A percentile compares a stretch with the other conserved stretches of the same genome.
phyloP scores from a whole-genome alignment of 2,797 vertebrate genomes.

The Malurus splendens region DNA sequence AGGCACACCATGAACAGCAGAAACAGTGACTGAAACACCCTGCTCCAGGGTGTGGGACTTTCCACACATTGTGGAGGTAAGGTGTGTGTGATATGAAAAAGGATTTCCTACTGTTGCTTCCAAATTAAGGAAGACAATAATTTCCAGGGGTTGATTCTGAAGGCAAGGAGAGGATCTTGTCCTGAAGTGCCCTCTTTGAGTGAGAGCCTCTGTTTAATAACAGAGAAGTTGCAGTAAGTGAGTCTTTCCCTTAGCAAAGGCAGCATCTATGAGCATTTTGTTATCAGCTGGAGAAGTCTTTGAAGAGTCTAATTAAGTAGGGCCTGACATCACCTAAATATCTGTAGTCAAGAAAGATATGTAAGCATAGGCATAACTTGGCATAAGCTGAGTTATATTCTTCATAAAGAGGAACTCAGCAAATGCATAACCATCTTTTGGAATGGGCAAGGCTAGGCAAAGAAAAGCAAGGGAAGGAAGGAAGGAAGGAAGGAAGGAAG shows the following conservation, averaged over 20 bases:
- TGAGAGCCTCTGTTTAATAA: background rate
- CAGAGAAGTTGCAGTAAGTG: background rate
- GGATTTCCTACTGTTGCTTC: background rate
- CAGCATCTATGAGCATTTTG: background rate
- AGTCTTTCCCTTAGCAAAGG: background rate
- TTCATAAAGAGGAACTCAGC: background rate
- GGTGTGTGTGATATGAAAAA: background rate
- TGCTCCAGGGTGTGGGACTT: background rate
- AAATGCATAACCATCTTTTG: background rate
- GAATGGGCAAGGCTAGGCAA: background rate
- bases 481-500: too few species aligned
- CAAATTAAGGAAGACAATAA: background rate
- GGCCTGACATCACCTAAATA: background rate
- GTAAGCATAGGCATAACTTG: background rate
- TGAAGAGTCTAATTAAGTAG: conserved; percentile 1
- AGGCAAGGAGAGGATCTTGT: background rate
- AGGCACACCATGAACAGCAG: fast-evolving
- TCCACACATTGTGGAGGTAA: too few species aligned
- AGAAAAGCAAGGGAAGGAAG: background rate
- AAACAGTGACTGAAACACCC: background rate
- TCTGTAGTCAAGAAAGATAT: background rate
- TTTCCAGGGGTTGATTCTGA: background rate
- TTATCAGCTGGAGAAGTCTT: background rate
- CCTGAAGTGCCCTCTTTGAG: background rate
- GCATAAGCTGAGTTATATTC: background rate